Conservation (phyloP, 1,140 invertebrate genomes). For the Tetramorium alpestre region DNA sequence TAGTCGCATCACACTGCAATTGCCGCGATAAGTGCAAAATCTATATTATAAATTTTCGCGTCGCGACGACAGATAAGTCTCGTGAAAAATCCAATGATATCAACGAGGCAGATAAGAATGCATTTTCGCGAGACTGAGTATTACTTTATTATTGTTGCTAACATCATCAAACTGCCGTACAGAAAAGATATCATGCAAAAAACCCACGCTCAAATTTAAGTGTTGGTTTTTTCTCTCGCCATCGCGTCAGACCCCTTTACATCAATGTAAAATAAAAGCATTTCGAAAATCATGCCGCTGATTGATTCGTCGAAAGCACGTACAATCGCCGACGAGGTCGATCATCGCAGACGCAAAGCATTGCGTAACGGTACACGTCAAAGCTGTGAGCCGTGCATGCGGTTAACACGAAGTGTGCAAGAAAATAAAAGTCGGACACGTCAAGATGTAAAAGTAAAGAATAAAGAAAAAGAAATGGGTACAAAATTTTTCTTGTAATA, state of each 20-base stretch:
- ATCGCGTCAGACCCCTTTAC: background rate
- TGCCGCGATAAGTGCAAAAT: conserved; percentile 23
- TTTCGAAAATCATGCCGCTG: conserved; percentile 50
- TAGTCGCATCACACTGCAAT: background rate
- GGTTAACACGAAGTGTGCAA: background rate
- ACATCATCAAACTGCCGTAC: background rate
- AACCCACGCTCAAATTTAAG: background rate
- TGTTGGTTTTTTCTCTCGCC: background rate
- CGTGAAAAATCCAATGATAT: conserved; percentile 39
- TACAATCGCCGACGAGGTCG: conserved; percentile 17
- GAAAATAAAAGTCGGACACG: conserved; percentile 19
- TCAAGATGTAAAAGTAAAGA: conserved; percentile 1
- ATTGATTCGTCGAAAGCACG: conserved; percentile 60
- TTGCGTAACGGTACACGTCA: conserved; percentile 62
- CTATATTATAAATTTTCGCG: conserved; percentile 53
- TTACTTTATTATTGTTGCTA: background rate
- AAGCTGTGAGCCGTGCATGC: conserved; percentile 15
- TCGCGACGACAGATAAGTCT: conserved; percentile 40
- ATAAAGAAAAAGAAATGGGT: background rate
- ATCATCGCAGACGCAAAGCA: conserved; percentile 30
- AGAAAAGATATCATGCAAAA: background rate
- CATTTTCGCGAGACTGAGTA: background rate
- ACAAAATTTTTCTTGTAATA: background rate
- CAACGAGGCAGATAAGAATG: conserved; percentile 51
- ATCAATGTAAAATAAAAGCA: conserved; percentile 12